These are phyloP conservation scores for Labia minor DNA, from an alignment of 2,888 invertebrate species.

Conservation along the genomic window DNA sequence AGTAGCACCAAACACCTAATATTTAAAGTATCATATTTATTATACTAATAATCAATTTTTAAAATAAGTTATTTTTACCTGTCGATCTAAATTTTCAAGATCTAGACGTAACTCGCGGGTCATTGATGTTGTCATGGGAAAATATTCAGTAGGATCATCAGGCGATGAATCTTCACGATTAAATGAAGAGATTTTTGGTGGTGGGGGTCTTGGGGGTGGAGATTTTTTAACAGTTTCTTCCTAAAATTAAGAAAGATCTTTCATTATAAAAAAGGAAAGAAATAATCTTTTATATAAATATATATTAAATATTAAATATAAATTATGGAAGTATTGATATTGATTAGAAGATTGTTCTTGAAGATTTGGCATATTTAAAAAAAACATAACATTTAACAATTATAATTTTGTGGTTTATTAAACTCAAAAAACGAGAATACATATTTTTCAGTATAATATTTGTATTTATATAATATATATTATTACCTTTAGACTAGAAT, in stretches of 20 bases:
- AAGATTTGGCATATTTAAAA: no score
- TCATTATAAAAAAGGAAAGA: background rate
- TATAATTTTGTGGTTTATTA: no score
- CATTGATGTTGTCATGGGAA: conserved; percentile 78
- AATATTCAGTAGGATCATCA: conserved; percentile 71
- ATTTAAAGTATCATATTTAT: no score
- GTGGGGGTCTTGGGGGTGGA: background rate
- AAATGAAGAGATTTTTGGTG: conserved; percentile 26
- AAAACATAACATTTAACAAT: no score
- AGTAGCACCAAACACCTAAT: background rate
- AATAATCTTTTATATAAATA: background rate
- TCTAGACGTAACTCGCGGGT: conserved; percentile 72
- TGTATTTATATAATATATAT: no score
- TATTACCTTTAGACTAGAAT: background rate
- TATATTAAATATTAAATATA: background rate
- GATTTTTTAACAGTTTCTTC: background rate
- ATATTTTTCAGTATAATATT: no score
- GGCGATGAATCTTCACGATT: conserved; percentile 54
- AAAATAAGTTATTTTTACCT: conserved; percentile 46
- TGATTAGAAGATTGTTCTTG: no score
- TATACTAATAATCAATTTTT: no score
- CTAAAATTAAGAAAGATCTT: background rate
- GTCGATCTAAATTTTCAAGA: conserved; percentile 71
- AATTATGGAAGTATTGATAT: no score
- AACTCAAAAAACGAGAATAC: no score